Conservation (phyloP, 30 jellyfish, hydroid and myxozoan species). For the Phacellophora camtschatica region DNA sequence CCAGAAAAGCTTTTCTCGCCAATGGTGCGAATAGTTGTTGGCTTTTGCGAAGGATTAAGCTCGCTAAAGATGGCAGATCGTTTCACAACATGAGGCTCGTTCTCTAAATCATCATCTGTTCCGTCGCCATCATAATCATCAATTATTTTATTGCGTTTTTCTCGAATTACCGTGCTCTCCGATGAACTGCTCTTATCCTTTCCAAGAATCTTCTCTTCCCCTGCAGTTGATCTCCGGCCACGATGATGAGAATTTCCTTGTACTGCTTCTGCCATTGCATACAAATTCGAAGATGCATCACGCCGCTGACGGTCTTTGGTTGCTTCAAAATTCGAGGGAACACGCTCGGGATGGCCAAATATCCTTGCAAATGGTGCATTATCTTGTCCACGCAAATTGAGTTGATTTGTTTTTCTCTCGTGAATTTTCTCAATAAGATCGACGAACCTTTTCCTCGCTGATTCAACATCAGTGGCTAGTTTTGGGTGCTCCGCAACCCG, state of each 20-base stretch:
- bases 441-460: slow-evolving; percentile 43
- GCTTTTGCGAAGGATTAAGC: slow-evolving; percentile 35
- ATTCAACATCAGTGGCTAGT: slow-evolving; percentile 4
- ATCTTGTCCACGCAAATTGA: neutral
- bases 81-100: slow-evolving; percentile 99
- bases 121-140: slow-evolving; percentile 64
- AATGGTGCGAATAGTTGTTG: neutral
- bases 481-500: neutral
- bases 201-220: neutral
- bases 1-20: neutral
- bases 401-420: neutral
- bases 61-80: slow-evolving; percentile 96
- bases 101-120: slow-evolving; percentile 58
- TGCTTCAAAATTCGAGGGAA: neutral
- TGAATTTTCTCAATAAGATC: slow-evolving; percentile 30
- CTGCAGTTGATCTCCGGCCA: slow-evolving; percentile 22
- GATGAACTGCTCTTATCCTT: neutral
- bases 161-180: slow-evolving; percentile 30
- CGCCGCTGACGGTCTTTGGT: neutral
- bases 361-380: neutral
- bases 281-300: neutral
- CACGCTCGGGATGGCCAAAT: neutral
- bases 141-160: slow-evolving; percentile 55
- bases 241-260: slow-evolving; percentile 5
- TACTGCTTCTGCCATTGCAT: neutral